Evolutionary conservation across 2,113 vertebrate species (phyloP), one percentile per base, ranked within the genome.

Genomic region (Aptenodytes patagonicus): DNA sequence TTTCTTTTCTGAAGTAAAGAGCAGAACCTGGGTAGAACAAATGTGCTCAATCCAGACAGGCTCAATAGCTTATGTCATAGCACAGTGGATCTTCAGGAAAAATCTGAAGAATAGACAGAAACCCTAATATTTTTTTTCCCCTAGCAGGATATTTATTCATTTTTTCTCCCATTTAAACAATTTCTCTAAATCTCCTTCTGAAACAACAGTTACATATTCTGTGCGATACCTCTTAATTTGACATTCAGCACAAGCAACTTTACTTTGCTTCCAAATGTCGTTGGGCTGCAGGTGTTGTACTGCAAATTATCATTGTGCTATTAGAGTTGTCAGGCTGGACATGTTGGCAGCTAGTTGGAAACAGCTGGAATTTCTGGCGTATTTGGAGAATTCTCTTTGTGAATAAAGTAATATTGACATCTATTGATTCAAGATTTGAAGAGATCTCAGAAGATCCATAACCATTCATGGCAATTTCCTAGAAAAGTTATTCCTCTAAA

Each of bases 51-150:
- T 47, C 5, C 76, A 72, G 69, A 54, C 12, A 57, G 49, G 21
- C 19, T 58, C 57, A 65, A 49, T 17, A 65, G 21, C 9, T 66
- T 64, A 49, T 22, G 11, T 20, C 25, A 82, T 3, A 36, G 60
- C 32, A 38, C 15, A 69, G 25, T 6, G 6, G 21, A 64, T 49
- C 36, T 82, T 58, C 36, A 19, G 38, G 22, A 52, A 64, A 72
- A 58, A 34, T 26, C 7, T 62, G 13, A 85, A 69, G 36, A 82
- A 60, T 4, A 2, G 38, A 55, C 31, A 83, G 38, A 66, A 79
- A 54, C 3, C 3, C 10, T 34, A 19, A 6, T 26, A 8, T 9
- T 36, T 21, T 18, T 17, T 1, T 4, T 4, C 16, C 11, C 29
- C 19, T 44, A 70, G 15, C 11, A 86, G 28, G 25, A 14, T 60